Base-by-base conservation (phyloP, 35 echinoderm and acorn worm genomes). In the Diadema setosum region DNA sequence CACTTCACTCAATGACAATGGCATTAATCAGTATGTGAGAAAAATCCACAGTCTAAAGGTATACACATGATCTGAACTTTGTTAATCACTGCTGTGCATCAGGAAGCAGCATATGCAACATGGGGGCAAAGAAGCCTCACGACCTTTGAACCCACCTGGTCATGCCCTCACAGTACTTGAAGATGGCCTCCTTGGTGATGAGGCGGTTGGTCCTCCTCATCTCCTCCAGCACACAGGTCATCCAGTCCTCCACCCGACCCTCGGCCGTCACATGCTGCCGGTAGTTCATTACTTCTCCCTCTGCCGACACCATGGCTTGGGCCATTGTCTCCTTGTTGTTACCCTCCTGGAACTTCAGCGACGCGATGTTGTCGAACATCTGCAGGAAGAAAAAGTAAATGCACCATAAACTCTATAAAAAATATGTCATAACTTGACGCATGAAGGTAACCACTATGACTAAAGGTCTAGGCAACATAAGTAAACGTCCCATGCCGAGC, bases 301-400 rank as follows among this genome's bases (percentile, higher is more conserved):
- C 96, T 8, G 96, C 96, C 3, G 96, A 99, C 25, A 95, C 86
- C 96, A 99, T 99, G 7, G 96, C 96, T 4, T 50, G 42, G 14
- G 93, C 96, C 4, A 92, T 44, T 0, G 86, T 90, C 80, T 99
- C 96, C 39, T 88, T 88, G 48, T 94, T 99, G 76, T 89, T 94
- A 27, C 96, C 92, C 44, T 99, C 93, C 95, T 94, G 89, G 36
- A 99, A 94, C 45, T 89, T 88, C 73, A 99, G 78, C 2, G 96
- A 85, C 16, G 96, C 42, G 50, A 99, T 99, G 96, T 99, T 99
- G 86, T 99, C 96, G 80, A 80, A 99, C 96, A 99, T 99, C 96
- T 99, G 65, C 9, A 18, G 57, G 9, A 5, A 60, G 30, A 55
- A 55, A 23, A 60, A 5, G 17, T 24, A 27, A n/a, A n/a, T n/a